Percentiles rank a stretch among this genome's conserved stretches.
These are phyloP conservation scores for Ommatoiulus sabulosus DNA, from an alignment of 2,888 invertebrate species.

Conservation along the genomic window DNA sequence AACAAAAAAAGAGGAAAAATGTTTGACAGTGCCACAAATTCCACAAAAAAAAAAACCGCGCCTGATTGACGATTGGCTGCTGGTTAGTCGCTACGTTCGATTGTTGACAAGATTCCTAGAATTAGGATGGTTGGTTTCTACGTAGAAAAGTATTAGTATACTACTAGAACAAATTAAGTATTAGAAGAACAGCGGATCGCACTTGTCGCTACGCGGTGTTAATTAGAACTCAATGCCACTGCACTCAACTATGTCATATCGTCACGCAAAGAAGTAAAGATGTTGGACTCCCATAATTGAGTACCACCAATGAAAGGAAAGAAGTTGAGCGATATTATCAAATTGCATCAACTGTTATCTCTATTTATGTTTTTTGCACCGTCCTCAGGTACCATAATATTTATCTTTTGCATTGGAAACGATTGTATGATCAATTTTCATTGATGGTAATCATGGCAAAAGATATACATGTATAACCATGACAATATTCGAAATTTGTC, in stretches of 20 bases:
- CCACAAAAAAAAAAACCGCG: conserved; percentile 35
- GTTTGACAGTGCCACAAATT: conserved; percentile 38
- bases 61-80: conserved; percentile 47
- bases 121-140: conserved; percentile 47
- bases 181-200: conserved; percentile 21
- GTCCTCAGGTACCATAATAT: neutral
- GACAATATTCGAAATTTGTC: neutral
- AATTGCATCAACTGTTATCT: neutral
- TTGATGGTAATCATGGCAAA: conserved; percentile 31
- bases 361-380: neutral
- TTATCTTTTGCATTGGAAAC: neutral
- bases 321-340: neutral
- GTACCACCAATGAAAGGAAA: conserved; percentile 13
- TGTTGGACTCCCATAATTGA: conserved; percentile 14
- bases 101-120: conserved; percentile 37
- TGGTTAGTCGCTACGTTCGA: conserved; percentile 51
- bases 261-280: neutral
- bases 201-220: conserved; percentile 32
- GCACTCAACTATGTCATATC: neutral
- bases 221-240: conserved; percentile 16
- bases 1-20: conserved; percentile 44
- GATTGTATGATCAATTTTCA: neutral
- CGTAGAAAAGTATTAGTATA: conserved; percentile 38
- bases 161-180: conserved; percentile 25
- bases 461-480: neutral